A percentile compares a stretch with the other conserved stretches of the same genome.
These are phyloP conservation scores for Phrynocephalus versicolor DNA, from an alignment of 2,113 vertebrate genomes.

Conservation along the genomic window DNA sequence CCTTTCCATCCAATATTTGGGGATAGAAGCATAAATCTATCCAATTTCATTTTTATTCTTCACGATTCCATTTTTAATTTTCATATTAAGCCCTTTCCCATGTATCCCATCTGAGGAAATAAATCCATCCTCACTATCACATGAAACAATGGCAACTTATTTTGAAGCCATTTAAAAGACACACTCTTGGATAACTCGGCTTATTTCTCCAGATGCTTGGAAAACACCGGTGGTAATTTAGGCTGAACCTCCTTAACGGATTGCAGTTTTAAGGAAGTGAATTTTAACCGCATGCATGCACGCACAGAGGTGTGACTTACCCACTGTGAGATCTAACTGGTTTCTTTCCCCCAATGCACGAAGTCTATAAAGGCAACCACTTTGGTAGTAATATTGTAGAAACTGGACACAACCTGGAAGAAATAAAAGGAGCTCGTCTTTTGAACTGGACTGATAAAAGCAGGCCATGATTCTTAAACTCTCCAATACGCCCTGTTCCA, in stretches of 20 bases:
- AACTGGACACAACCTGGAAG: slow-evolving; percentile 93
- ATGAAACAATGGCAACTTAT: not conserved
- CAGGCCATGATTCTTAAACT: not conserved
- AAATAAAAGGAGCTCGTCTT: not conserved
- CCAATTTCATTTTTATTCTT: too few relatives aligned
- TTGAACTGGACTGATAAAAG: fast-evolving
- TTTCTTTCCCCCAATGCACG: slow-evolving; percentile 92
- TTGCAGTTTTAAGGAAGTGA: not conserved
- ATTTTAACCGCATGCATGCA: fast-evolving
- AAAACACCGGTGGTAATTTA: too few relatives aligned
- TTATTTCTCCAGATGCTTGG: not conserved
- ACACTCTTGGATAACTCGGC: not conserved
- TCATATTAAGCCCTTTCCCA: not conserved
- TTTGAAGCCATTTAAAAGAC: too few relatives aligned
- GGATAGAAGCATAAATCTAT: too few relatives aligned
- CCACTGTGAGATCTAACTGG: slow-evolving; percentile 96
- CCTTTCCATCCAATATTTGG: too few relatives aligned
- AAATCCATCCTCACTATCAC: too few relatives aligned
- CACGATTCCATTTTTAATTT: not conserved
- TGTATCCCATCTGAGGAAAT: too few relatives aligned
- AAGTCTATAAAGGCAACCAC: slow-evolving; percentile 93
- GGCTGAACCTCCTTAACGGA: not conserved
- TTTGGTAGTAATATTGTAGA: slow-evolving; percentile 98
- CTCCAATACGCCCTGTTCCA: too few relatives aligned
- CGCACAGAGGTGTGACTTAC: slow-evolving; percentile 70